phyloP scores from a whole-genome alignment of 2,888 invertebrate species.

The Philhelius pedissequus region DNA sequence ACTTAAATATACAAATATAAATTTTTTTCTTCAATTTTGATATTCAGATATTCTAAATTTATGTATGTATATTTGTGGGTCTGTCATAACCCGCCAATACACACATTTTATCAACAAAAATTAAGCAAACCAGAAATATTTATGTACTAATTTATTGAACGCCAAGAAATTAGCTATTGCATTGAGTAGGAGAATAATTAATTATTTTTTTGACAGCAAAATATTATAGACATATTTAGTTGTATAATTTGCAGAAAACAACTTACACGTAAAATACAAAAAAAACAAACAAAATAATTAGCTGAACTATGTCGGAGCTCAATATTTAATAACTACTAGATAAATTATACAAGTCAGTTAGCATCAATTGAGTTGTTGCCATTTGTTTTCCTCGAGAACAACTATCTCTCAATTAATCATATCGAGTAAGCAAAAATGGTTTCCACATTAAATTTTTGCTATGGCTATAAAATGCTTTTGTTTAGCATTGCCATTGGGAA shows the following conservation, averaged over 20 bases:
- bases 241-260: neutral
- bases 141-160: too few species aligned
- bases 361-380: constrained; percentile 5
- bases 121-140: too few species aligned
- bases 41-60: too few species aligned
- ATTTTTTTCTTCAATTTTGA: too few species aligned
- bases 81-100: too few species aligned
- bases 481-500: neutral
- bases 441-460: neutral
- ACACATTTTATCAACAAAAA: too few species aligned
- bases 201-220: neutral
- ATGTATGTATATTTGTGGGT: too few species aligned
- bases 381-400: neutral
- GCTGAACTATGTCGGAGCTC: neutral
- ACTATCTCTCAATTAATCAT: neutral
- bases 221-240: neutral
- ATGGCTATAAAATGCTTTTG: neutral
- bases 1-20: too few species aligned
- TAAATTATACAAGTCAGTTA: neutral
- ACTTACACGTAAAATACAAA: neutral
- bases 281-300: constrained; percentile 3
- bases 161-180: too few species aligned
- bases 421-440: neutral
- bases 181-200: neutral
- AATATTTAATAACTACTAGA: neutral